phyloP scores from a whole-genome alignment of 2,888 invertebrate genomes.

The Augiades crinisus region DNA sequence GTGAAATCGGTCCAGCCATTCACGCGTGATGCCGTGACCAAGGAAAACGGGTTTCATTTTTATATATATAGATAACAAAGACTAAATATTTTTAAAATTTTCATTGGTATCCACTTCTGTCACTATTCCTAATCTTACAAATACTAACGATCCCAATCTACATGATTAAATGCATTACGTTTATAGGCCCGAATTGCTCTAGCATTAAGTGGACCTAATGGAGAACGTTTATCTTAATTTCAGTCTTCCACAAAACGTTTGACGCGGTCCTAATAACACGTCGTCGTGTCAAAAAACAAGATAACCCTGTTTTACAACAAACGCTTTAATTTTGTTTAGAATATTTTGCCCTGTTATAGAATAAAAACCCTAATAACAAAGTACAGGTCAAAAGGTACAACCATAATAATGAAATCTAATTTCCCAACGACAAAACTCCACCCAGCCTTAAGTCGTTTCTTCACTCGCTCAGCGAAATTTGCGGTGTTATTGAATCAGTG shows the following conservation, averaged over 20 bases:
- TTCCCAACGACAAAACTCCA: conserved; percentile 23
- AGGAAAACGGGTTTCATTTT: too few relatives aligned
- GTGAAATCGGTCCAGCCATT: too few relatives aligned
- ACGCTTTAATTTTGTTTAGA: conserved; percentile 13
- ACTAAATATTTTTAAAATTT: background rate
- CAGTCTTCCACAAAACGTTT: conserved; percentile 70
- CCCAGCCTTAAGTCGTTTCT: conserved; percentile 25
- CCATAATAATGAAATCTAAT: conserved; percentile 27
- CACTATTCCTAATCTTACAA: conserved; percentile 44
- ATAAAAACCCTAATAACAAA: conserved; percentile 24
- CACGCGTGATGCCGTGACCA: too few relatives aligned
- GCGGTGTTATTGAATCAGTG: conserved; percentile 41
- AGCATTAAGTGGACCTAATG: conserved; percentile 73
- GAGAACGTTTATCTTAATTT: conserved; percentile 75
- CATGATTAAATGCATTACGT: conserved; percentile 75
- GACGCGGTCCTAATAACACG: conserved; percentile 57
- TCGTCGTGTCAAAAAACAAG: conserved; percentile 24
- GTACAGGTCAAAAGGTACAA: conserved; percentile 21
- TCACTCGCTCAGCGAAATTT: conserved; percentile 27
- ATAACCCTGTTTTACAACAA: conserved; percentile 19
- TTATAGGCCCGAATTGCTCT: conserved; percentile 69
- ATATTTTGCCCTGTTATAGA: conserved; percentile 13
- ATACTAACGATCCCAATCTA: conserved; percentile 52
- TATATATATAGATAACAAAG: too few relatives aligned
- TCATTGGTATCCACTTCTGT: conserved; percentile 26